Conservation (phyloP, 2,888 invertebrate genomes). For the Coenonympha glycerion region DNA sequence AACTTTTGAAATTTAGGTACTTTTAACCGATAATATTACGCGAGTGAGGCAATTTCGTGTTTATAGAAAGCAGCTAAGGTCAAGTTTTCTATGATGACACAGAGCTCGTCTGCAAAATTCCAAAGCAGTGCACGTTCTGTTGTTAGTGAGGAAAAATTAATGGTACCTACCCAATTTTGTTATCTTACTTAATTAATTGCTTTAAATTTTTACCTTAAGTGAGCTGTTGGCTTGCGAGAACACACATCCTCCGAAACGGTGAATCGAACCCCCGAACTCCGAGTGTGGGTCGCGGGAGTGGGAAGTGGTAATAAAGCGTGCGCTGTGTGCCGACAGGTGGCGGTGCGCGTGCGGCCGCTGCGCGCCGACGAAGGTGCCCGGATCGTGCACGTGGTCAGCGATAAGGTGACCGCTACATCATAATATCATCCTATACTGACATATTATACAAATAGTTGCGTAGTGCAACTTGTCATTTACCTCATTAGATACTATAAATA, state of each 20-base stretch:
- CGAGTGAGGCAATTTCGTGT: neutral
- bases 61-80: neutral
- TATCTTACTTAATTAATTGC: no score
- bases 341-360: constrained; percentile 91
- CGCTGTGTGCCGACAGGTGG: constrained; percentile 78
- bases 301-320: neutral
- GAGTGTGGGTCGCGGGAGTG: no score
- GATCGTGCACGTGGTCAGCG: constrained; percentile 84
- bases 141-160: constrained; percentile 66
- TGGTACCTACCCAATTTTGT: constrained; percentile 56
- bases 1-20: neutral
- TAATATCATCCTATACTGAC: no score
- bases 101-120: constrained; percentile 57
- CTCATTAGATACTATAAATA: neutral
- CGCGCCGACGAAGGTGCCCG: constrained; percentile 84
- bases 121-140: constrained; percentile 53
- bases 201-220: no score
- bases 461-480: neutral
- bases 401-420: constrained; percentile 75
- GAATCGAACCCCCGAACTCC: no score
- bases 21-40: neutral
- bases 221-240: neutral
- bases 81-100: constrained; percentile 64
- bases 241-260: neutral
- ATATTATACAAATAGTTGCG: neutral